phyloP scores from a whole-genome alignment of 2,888 invertebrate genomes.

The Drosophila peninsularis region DNA sequence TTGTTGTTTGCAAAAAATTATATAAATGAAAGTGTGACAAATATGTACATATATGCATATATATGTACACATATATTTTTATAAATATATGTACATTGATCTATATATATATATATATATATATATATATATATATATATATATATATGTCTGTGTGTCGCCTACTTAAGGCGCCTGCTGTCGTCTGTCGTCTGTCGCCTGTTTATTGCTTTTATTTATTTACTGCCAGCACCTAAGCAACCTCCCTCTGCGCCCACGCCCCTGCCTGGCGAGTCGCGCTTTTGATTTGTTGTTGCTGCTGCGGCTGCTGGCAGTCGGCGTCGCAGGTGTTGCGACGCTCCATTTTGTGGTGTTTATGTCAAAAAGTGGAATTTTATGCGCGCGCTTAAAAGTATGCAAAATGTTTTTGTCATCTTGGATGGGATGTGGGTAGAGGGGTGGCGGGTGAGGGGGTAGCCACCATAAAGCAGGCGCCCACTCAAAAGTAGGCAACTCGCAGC shows the following conservation, averaged over 20 bases:
- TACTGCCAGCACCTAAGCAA: slow-evolving; percentile 43
- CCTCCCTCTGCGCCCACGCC: not conserved
- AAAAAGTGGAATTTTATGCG: slow-evolving; percentile 75
- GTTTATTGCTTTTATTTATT: slow-evolving; percentile 79
- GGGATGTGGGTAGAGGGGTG: not conserved
- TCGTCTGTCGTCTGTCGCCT: slow-evolving; percentile 35
- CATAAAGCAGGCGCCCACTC: slow-evolving; percentile 49
- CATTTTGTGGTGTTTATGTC: slow-evolving; percentile 74
- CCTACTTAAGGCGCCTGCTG: slow-evolving; percentile 65
- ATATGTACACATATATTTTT: not conserved
- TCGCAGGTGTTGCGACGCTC: slow-evolving; percentile 68
- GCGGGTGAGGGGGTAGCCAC: not conserved
- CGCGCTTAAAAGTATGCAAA: slow-evolving; percentile 73
- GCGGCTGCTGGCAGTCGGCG: slow-evolving; percentile 24
- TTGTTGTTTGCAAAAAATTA: slow-evolving; percentile 9
- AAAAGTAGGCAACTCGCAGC: slow-evolving; percentile 67
- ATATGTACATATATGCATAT: no score
- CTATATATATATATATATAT: not conserved
- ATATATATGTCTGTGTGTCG: slow-evolving; percentile 23
- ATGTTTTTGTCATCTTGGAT: slow-evolving; percentile 32
- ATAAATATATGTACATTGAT: not conserved
- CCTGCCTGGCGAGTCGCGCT: slow-evolving; percentile 18
- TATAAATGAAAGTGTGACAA: slow-evolving; percentile 1
- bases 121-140: slow-evolving; percentile 4
- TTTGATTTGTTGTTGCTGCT: slow-evolving; percentile 67